Evolutionary conservation across 2,113 vertebrate species (phyloP).

Genomic region (Heloderma charlesbogerti): DNA sequence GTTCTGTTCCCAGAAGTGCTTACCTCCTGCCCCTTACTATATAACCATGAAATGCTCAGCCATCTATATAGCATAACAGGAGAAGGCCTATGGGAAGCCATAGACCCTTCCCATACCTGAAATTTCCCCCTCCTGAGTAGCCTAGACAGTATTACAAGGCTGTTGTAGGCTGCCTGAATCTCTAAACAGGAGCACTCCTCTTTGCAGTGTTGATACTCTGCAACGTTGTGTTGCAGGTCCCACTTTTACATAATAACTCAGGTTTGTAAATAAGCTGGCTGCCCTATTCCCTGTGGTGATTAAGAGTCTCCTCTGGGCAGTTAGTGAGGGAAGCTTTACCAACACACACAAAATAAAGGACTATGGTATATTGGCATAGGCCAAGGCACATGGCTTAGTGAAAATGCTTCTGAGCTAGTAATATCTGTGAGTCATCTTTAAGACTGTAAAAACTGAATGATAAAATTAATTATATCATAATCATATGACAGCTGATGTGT

Average conservation of each 20-base stretch:
- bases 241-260: background rate
- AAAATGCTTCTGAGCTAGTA: background rate
- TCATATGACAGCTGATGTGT: background rate
- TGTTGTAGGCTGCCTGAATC: background rate
- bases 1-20: too few species aligned
- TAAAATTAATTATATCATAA: background rate
- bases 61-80: background rate
- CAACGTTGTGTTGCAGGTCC: background rate
- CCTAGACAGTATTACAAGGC: background rate
- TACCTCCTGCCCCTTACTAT: too few species aligned
- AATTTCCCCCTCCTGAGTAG: background rate
- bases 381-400: background rate
- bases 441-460: background rate
- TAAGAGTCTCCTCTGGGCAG: background rate
- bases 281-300: background rate
- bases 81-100: background rate
- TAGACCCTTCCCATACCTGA: too few species aligned
- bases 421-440: background rate
- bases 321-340: background rate
- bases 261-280: background rate
- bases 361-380: background rate
- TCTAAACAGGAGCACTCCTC: background rate
- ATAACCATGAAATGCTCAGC: too few species aligned
- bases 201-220: background rate
- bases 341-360: background rate